Percentiles rank a stretch among this genome's conserved stretches.
Conservation (phyloP, 2,797 vertebrate genomes). For the Glossophaga mutica region DNA sequence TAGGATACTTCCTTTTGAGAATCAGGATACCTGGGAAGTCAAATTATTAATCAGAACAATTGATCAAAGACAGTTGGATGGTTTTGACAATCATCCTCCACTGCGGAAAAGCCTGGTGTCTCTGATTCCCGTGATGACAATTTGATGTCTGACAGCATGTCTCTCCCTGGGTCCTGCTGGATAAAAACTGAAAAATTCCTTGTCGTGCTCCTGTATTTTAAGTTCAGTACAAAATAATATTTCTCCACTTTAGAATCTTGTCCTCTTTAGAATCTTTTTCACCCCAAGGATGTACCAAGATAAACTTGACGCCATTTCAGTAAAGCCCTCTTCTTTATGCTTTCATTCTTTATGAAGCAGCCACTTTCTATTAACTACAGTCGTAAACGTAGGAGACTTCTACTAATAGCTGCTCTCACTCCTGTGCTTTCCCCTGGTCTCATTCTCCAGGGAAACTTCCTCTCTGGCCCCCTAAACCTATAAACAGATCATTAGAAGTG, state of each 20-base stretch:
- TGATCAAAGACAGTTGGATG: not conserved
- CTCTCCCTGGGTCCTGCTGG: not conserved
- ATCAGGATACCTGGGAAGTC: not conserved
- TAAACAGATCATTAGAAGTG: not conserved
- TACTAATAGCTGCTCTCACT: not conserved
- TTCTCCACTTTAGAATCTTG: not conserved
- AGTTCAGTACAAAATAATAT: not conserved
- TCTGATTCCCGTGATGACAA: not conserved
- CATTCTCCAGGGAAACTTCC: not conserved
- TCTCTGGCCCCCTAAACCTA: not conserved
- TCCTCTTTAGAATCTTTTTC: conserved; percentile 3
- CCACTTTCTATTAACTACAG: not conserved
- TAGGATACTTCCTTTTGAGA: not conserved
- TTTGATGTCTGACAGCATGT: not conserved
- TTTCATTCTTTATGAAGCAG: not conserved
- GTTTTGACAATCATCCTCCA: not conserved
- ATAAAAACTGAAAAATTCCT: not conserved
- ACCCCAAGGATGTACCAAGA: not conserved
- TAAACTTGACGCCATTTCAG: not conserved
- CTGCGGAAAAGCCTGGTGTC: not conserved
- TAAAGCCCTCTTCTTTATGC: not conserved
- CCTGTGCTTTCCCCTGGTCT: not conserved
- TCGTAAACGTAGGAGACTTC: not conserved
- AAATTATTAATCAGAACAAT: not conserved
- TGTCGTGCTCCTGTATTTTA: not conserved